These are phyloP conservation scores for Drosophila sturtevanti DNA, from an alignment of 1,140 invertebrate species.

Conservation along the genomic window DNA sequence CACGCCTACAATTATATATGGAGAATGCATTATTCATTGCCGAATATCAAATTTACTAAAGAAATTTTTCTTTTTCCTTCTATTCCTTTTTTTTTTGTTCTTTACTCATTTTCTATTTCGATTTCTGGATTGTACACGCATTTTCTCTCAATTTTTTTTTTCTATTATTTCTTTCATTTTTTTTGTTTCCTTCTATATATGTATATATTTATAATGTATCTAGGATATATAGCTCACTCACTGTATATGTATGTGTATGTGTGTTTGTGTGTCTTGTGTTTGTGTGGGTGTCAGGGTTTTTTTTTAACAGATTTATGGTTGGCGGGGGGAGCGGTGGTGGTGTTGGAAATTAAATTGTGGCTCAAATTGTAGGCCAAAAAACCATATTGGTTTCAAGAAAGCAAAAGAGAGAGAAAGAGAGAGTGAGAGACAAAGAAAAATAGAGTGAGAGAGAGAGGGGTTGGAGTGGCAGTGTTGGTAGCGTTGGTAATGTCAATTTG, in stretches of 20 bases:
- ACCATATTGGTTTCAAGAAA: background rate
- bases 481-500: background rate
- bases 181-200: constrained; percentile 66
- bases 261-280: constrained; percentile 15
- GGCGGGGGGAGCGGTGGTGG: background rate
- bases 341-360: background rate
- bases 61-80: background rate
- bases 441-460: background rate
- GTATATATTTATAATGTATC: constrained; percentile 83
- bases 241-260: constrained; percentile 21
- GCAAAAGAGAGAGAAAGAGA: background rate
- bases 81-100: background rate
- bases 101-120: background rate
- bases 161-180: constrained; percentile 47
- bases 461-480: background rate
- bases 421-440: background rate
- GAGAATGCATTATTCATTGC: too few species aligned
- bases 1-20: too few species aligned
- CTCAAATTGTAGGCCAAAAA: constrained; percentile 4
- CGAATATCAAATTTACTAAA: background rate
- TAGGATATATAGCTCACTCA: constrained; percentile 52
- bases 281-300: constrained; percentile 14
- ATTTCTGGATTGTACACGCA: background rate
- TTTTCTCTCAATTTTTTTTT: constrained; percentile 20
- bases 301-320: background rate